These are phyloP conservation scores for Antechinus flavipes DNA, from an alignment of 2,113 vertebrate species.

Conservation along the genomic window DNA sequence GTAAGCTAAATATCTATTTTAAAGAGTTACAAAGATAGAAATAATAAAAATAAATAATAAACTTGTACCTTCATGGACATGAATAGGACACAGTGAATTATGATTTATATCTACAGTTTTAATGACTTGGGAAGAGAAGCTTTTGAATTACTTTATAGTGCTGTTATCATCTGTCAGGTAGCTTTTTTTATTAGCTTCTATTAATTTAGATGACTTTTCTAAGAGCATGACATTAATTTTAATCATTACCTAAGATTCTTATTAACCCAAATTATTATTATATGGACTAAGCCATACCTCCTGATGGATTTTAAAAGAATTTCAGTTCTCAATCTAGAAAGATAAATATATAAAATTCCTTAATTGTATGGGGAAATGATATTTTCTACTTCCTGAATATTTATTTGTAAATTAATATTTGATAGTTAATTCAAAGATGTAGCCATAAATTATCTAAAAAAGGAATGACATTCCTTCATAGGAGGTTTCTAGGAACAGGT, in stretches of 20 bases:
- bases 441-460: neutral
- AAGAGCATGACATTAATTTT: neutral
- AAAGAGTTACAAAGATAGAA: neutral
- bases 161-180: neutral
- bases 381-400: neutral
- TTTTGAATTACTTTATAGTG: neutral
- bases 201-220: neutral
- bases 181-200: neutral
- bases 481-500: neutral
- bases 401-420: neutral
- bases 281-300: neutral
- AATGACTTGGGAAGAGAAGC: neutral
- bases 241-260: neutral
- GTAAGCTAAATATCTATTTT: neutral
- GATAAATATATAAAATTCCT: neutral
- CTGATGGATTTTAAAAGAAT: neutral
- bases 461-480: neutral
- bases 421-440: neutral
- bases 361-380: neutral
- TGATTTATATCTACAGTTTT: neutral
- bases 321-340: neutral
- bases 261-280: neutral
- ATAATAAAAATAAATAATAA: neutral
- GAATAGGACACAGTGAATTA: neutral
- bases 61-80: neutral